Base-by-base conservation (phyloP, 1,140 invertebrate genomes). In the Portunus trituberculatus region DNA sequence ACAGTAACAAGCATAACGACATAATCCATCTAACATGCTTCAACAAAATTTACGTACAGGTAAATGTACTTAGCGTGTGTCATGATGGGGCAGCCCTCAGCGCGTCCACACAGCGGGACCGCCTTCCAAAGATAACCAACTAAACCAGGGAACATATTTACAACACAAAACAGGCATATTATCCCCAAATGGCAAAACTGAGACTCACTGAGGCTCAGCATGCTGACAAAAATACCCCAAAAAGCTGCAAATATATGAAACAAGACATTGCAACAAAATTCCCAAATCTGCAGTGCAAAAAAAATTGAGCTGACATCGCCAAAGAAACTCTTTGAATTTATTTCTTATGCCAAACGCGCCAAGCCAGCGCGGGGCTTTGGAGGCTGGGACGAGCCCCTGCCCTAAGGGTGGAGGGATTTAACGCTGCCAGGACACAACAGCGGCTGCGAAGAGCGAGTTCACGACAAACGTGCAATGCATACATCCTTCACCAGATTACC, bases 291-390 rank as follows among this genome's bases (percentile, higher is more conserved):
- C 10, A 7, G 20, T n/a, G 67, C 20, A 76, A 76, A 76, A 76
- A 76, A 76, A 76, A 20, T n/a, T 76, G 67, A n/a, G n/a, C 67
- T 76, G 67, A 76, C 67, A n/a, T 76, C 67, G 67, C 67, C 67
- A 76, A 39, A 76, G 67, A 76, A 76, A 76, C 20, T 76, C 52
- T 12, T 8, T n/a, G 67, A 8, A 76, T 76, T n/a, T 76, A 76
- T 76, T 76, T 76, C 6, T 76, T 7, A 76, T 76, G 67, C 67
- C 67, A 76, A 7, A 76, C 67, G 67, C 67, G 67, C n/a, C 67
- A n/a, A 39, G 67, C n/a, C 67, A n/a, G 67, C 20, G 25, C 6
- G 20, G 67, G 67, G 20, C n/a, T 20, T 25, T 12, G 67, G 67
- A 76, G 67, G 6, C 67, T 25, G 67, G 67, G 67, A 8, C 67